phyloP scores from a whole-genome alignment of 2,888 invertebrate species.

The Caenorhabditis auriculariae region DNA sequence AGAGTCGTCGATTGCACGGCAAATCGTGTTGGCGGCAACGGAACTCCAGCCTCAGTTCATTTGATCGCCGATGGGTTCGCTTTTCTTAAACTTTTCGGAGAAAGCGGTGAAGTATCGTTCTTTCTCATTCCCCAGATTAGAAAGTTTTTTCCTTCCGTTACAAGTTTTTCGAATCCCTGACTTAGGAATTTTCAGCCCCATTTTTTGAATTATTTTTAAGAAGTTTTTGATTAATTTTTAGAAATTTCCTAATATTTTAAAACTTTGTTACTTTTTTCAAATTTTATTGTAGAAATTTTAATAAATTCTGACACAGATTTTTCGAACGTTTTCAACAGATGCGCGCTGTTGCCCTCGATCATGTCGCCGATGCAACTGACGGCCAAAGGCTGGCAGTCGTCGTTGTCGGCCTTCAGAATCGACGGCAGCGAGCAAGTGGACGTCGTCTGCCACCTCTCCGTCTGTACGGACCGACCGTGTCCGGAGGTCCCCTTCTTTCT shows the following conservation, averaged over 20 bases:
- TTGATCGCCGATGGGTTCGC: constrained; percentile 53
- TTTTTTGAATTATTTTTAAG: too few species aligned
- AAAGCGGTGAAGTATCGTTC: too few species aligned
- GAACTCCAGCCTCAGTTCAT: constrained; percentile 47
- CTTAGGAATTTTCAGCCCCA: too few species aligned
- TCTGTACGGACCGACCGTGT: constrained; percentile 27
- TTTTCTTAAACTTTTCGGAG: not conserved
- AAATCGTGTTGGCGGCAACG: constrained; percentile 54
- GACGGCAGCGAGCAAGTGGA: constrained; percentile 58
- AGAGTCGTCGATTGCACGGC: constrained; percentile 59
- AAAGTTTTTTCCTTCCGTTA: too few species aligned
- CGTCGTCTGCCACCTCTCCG: constrained; percentile 31
- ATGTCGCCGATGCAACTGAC: constrained; percentile 52
- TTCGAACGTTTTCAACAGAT: too few species aligned
- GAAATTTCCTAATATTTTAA: not conserved
- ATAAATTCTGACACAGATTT: too few species aligned
- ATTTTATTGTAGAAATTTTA: too few species aligned
- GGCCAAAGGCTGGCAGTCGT: constrained; percentile 49
- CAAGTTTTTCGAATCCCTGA: too few species aligned
- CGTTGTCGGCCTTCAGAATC: constrained; percentile 59
- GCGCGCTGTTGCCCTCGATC: constrained; percentile 57
- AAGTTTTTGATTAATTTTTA: too few species aligned
- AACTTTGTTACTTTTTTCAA: not conserved
- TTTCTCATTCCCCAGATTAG: too few species aligned
- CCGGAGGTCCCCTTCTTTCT: too few species aligned